Evolutionary conservation across 2,113 vertebrate species (phyloP).

Genomic region (Promerops cafer): DNA sequence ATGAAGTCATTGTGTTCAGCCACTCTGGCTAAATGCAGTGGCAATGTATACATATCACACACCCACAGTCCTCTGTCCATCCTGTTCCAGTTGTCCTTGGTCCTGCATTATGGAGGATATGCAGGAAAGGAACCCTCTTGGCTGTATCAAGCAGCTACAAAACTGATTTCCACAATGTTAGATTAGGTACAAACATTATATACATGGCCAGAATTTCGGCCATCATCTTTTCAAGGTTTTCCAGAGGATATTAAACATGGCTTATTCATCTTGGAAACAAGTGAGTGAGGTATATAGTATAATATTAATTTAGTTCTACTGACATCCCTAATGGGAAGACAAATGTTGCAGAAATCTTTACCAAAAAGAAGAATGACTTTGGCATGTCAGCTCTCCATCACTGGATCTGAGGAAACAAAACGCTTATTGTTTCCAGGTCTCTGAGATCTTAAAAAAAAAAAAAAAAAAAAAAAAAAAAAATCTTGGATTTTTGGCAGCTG

Average conservation of each 20-base stretch:
- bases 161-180: not conserved
- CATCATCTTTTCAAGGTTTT: not conserved
- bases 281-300: not conserved
- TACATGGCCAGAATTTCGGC: not conserved
- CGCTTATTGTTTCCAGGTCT: not conserved
- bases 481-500: not conserved
- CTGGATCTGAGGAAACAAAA: not conserved
- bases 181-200: not conserved
- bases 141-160: not conserved
- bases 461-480: not conserved
- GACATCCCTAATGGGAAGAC: not conserved
- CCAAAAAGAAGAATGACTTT: not conserved
- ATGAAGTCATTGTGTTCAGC: slow-evolving; percentile 43
- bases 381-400: not conserved
- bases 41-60: not conserved
- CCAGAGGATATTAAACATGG: not conserved
- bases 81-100: not conserved
- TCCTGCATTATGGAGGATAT: not conserved
- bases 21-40: not conserved
- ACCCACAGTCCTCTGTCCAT: not conserved
- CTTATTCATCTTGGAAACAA: not conserved
- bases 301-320: not conserved
- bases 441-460: not conserved
- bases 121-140: not conserved
- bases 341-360: not conserved